Conservation (phyloP, 2,888 invertebrate species). For the Caenorhabditis auriculariae region DNA sequence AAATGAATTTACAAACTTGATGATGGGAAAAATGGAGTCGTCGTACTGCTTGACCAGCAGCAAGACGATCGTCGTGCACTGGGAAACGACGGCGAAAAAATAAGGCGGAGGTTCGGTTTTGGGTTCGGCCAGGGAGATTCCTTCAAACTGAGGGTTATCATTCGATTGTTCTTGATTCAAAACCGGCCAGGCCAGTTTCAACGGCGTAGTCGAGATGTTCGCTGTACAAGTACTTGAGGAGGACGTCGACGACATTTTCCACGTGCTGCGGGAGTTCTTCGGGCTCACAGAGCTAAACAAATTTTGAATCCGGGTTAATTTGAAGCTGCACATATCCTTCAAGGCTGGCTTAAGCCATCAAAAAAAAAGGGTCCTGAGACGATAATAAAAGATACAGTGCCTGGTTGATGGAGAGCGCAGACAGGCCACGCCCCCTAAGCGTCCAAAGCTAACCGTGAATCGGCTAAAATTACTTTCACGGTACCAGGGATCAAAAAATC, state of each 20-base stretch:
- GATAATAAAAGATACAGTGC: too few relatives aligned
- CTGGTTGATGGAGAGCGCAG: too few relatives aligned
- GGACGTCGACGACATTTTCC: constrained; percentile 75
- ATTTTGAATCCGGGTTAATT: too few relatives aligned
- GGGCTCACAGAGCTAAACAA: constrained; percentile 74
- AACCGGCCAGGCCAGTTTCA: constrained; percentile 79
- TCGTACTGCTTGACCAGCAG: constrained; percentile 88
- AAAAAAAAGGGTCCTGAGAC: too few relatives aligned
- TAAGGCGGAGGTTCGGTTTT: constrained; percentile 85
- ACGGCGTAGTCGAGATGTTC: constrained; percentile 96
- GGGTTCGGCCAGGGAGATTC: constrained; percentile 73
- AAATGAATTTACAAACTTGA: too few relatives aligned
- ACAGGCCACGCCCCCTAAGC: too few relatives aligned
- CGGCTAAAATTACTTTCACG: too few relatives aligned
- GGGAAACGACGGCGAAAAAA: constrained; percentile 85
- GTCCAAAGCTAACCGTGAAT: too few relatives aligned
- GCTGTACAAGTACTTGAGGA: constrained; percentile 80
- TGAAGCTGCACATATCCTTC: too few relatives aligned
- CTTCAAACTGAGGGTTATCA: constrained; percentile 29
- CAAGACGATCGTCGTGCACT: constrained; percentile 88
- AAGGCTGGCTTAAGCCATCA: too few relatives aligned
- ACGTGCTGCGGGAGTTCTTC: constrained; percentile 76
- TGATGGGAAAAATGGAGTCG: constrained; percentile 83
- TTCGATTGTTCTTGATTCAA: neutral
- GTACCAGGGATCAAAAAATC: too few relatives aligned